Evolutionary conservation across 1,140 invertebrate genomes (phyloP).

Genomic region (Drosophila paulistorum): DNA sequence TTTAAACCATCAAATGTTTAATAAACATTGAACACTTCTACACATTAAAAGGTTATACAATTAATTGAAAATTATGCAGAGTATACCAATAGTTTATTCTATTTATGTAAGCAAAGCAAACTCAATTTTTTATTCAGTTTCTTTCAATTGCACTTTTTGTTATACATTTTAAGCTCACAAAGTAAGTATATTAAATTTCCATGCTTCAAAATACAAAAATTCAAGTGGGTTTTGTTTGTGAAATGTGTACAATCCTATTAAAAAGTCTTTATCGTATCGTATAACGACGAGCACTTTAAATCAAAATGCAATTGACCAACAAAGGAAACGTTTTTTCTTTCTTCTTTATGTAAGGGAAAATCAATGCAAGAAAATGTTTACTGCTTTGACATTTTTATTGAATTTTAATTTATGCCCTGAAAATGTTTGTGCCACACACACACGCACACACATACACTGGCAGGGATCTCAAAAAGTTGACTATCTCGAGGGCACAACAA

Average conservation of each 20-base stretch:
- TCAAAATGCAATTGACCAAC: slow-evolving; percentile 45
- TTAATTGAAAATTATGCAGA: too few relatives aligned
- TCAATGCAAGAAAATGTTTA: slow-evolving; percentile 32
- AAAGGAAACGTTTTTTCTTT: slow-evolving; percentile 28
- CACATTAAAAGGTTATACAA: too few relatives aligned
- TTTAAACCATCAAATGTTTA: too few relatives aligned
- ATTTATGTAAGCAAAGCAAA: too few relatives aligned
- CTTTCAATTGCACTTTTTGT: too few relatives aligned
- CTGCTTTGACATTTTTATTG: slow-evolving; percentile 79
- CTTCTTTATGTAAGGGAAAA: slow-evolving; percentile 1
- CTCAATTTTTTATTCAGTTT: too few relatives aligned
- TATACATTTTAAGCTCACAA: neutral
- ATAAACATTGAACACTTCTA: too few relatives aligned
- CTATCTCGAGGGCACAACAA: neutral
- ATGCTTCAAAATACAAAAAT: neutral
- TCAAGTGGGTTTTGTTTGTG: neutral
- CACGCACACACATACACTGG: slow-evolving; percentile 25
- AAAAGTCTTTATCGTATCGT: neutral
- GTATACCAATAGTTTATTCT: too few relatives aligned
- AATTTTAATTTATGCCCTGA: slow-evolving; percentile 75
- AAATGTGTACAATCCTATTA: slow-evolving; percentile 1
- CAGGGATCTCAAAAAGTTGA: too few relatives aligned
- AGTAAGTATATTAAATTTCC: neutral
- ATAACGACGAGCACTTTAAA: slow-evolving; percentile 30
- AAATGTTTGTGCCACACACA: slow-evolving; percentile 35